phyloP scores from a whole-genome alignment of 2,797 vertebrate species.

The Xiphophorus birchmanni region DNA sequence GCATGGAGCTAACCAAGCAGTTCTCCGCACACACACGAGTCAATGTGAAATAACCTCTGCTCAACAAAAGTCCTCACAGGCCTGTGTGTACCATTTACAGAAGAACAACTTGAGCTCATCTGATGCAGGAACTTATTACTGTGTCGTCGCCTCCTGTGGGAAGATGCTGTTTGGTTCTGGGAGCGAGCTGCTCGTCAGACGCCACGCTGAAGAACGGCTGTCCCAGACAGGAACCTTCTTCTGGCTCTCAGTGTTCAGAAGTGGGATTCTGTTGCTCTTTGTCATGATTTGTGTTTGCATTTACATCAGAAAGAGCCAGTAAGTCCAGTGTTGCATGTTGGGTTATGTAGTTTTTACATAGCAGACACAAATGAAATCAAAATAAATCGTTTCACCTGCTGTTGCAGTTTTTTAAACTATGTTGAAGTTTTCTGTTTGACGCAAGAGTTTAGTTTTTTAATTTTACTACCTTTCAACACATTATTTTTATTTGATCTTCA shows the following conservation, averaged over 20 bases:
- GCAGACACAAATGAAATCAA: neutral
- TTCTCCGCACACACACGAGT: neutral
- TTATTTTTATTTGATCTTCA: neutral
- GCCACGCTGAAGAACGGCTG: neutral
- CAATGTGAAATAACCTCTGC: neutral
- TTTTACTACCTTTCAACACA: neutral
- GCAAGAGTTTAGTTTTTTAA: neutral
- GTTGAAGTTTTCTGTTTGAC: neutral
- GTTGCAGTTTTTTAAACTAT: neutral
- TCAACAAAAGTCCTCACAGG: neutral
- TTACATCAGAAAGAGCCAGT: neutral
- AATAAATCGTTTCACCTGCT: neutral
- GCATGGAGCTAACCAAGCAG: neutral
- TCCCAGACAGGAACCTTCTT: neutral
- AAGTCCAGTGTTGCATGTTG: neutral
- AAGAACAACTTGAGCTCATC: slow-evolving; percentile 1
- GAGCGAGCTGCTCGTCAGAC: neutral
- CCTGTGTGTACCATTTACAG: neutral
- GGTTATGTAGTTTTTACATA: neutral
- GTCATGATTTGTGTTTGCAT: neutral
- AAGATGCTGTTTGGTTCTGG: neutral
- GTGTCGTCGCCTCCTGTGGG: neutral
- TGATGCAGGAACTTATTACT: neutral
- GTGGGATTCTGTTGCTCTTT: neutral
- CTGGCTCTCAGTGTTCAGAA: neutral